Evolutionary conservation across 2,888 invertebrate genomes (phyloP).

Genomic region (Synergus gifuensis): DNA sequence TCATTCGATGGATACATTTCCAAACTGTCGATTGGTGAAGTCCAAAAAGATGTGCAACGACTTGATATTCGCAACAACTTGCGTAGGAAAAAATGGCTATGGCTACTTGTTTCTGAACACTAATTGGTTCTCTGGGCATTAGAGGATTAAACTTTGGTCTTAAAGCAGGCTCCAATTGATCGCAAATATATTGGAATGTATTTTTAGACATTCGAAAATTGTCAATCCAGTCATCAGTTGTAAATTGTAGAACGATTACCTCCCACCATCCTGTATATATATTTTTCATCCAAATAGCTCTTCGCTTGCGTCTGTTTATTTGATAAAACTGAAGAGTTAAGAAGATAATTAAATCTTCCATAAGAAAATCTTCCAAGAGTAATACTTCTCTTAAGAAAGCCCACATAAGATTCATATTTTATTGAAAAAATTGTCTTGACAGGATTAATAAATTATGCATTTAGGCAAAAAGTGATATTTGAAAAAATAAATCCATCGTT

Average conservation of each 20-base stretch:
- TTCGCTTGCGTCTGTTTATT: no score
- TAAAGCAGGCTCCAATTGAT: neutral
- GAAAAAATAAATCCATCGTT: no score
- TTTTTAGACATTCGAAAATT: constrained; percentile 30
- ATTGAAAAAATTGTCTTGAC: no score
- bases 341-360: no score
- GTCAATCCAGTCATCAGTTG: constrained; percentile 39
- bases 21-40: no score
- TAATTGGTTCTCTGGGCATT: neutral
- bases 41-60: neutral
- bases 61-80: neutral
- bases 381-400: no score
- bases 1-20: no score
- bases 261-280: constrained; percentile 32
- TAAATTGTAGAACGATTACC: constrained; percentile 17
- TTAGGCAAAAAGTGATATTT: no score
- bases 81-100: neutral
- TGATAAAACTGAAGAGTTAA: no score
- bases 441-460: no score
- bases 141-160: neutral
- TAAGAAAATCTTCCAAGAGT: no score
- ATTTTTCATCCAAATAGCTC: constrained; percentile 38
- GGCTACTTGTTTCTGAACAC: constrained; percentile 1
- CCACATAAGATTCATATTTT: no score
- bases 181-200: neutral